These are phyloP conservation scores for Sthenelais limicola DNA, from an alignment of 2,888 invertebrate species.

Conservation along the genomic window DNA sequence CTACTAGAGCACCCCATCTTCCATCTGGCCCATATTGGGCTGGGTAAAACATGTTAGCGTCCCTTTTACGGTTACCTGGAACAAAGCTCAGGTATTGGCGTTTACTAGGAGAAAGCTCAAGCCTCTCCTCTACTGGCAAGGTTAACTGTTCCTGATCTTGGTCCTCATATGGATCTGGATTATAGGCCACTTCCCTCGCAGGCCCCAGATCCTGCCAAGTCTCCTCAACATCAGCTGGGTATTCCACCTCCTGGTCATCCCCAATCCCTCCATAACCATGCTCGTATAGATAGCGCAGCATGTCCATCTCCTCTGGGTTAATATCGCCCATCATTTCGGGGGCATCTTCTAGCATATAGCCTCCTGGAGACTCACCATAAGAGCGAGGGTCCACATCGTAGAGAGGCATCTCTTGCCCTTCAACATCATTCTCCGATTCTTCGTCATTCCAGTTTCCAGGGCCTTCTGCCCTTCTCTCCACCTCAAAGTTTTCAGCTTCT, in stretches of 20 bases:
- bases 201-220: constrained; percentile 35
- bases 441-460: neutral
- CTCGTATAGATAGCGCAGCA: constrained; percentile 34
- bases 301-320: constrained; percentile 25
- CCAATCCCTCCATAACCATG: neutral
- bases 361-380: neutral
- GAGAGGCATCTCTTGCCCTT: neutral
- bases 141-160: constrained; percentile 1
- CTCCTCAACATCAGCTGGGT: constrained; percentile 21
- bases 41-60: constrained; percentile 27
- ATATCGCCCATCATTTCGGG: neutral
- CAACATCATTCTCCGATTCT: neutral
- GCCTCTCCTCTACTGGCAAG: neutral
- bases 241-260: neutral
- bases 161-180: neutral
- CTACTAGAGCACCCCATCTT: constrained; percentile 33
- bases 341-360: constrained; percentile 2
- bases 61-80: constrained; percentile 11
- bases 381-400: constrained; percentile 14
- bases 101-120: constrained; percentile 13
- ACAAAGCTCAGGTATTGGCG: constrained; percentile 38
- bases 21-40: constrained; percentile 34
- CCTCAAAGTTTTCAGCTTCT: neutral
- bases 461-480: neutral
- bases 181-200: constrained; percentile 7